Conservation (phyloP, 2,113 vertebrate genomes). For the Otocyon megalotis region DNA sequence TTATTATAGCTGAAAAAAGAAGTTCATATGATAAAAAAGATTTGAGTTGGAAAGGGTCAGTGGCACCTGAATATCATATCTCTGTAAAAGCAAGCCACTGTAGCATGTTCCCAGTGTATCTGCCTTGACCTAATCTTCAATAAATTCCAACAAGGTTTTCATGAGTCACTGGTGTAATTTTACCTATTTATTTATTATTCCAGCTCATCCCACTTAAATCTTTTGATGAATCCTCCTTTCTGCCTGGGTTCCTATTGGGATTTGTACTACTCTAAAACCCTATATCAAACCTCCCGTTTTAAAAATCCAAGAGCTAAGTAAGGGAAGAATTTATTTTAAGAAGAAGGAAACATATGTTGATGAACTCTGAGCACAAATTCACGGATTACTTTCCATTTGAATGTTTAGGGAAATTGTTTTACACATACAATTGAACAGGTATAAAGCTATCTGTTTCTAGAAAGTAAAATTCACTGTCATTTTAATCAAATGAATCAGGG, state of each 20-base stretch:
- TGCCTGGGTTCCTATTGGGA: not conserved
- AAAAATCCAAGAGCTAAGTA: not conserved
- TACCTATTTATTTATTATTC: not conserved
- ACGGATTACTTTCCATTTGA: not conserved
- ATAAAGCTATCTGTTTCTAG: not conserved
- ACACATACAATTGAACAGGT: not conserved
- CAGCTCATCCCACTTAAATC: not conserved
- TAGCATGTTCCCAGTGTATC: not conserved
- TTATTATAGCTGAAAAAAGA: not conserved
- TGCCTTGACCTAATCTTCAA: not conserved
- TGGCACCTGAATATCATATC: not conserved
- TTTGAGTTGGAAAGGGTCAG: not conserved
- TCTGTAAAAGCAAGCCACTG: not conserved
- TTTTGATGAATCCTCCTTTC: not conserved
- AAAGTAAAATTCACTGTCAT: not conserved
- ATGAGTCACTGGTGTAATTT: not conserved
- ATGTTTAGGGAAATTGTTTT: conserved; percentile 41
- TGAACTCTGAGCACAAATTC: not conserved
- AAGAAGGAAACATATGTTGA: not conserved
- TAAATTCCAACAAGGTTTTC: not conserved
- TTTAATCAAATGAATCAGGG: not conserved
- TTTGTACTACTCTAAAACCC: not conserved
- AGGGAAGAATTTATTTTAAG: not conserved
- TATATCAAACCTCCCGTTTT: not conserved
- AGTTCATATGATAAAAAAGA: not conserved